Evolutionary conservation across 2,888 invertebrate species (phyloP), one percentile per base, ranked within the genome.

Genomic region (Conus canariensis): DNA sequence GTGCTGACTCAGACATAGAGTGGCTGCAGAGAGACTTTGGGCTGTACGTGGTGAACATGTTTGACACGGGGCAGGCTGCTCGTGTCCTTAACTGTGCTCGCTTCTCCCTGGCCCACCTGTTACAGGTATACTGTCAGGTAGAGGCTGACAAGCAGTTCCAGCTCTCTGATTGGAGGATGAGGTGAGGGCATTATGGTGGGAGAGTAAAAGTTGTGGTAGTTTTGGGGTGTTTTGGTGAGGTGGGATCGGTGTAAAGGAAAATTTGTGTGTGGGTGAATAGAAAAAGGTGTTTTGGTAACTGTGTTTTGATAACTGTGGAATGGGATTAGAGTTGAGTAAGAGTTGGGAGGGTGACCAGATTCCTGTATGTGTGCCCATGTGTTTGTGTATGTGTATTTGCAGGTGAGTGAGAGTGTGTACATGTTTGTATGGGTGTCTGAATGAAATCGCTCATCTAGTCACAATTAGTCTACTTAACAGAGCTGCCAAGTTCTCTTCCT

Each of bases 1-100:
- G 99, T 16, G 98, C 98, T 0, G 98, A 98, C 90, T 97, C 96
- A 91, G 99, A 99, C 95, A 97, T 99, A 30, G 97, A 97, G 67
- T 99, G 99, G 99, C 96, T 99, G 64, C 99, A 99, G 96, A 97
- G 99, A 25, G 99, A 99, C 97, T 97, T 99, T 90, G 98, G 99
- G 0, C 96, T 99, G 2, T 99, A 99, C 95, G 96, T 99, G 5
- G 99, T 99, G 0, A 99, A 99, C 93, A 97, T 99, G 97, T 99
- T 99, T 96, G 99, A 99, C 96, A 99, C 99, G 0, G 97, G 98
- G 95, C 98, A 98, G 95, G 99, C 99, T 0, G 98, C 98, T 0
- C 97, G 98, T 92, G 97, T 97, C 5, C 97, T 99, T 0, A 97
- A 97, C 58, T 97, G 98, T 91, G 97, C 97, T 0, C 97, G 97